Evolutionary conservation across 2,113 vertebrate genomes (phyloP), one percentile per base, ranked within the genome.

Genomic region (Phyllostomus discolor): DNA sequence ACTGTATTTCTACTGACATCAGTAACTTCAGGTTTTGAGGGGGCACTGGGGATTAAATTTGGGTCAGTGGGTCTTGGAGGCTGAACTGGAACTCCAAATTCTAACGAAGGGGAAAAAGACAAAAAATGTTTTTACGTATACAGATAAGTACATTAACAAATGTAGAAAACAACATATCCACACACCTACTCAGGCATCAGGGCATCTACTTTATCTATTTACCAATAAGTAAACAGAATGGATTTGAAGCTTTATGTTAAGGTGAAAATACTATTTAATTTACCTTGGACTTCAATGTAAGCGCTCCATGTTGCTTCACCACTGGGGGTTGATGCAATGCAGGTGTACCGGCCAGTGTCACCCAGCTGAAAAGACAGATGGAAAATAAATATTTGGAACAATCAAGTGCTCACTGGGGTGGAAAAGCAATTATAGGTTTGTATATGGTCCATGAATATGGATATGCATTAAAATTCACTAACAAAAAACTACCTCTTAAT

Each of bases 291-390:
- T 97, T 99, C 99, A 89, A 99, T 98, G 98, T 99, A 99, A 0
- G 99, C 99, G 50, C 99, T 99, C 99, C 99, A 99, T 0, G 99
- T 99, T 2, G 99, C 99, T 97, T 99, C 99, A 3, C 99, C 99
- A 2, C 99, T 99, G 79, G 99, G 99, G 35, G 99, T 99, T 41
- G 99, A 99, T 35, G 99, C 99, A 1, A 99, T 99, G 98, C 99
- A 99, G 93, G 99, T 99, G 98, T 99, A 99, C 83, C 99, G 98
- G 81, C 99, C 99, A 0, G 99, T 99, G 98, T 99, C 99, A 0
- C 99, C 99, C 95, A 99, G 98, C 99, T 99, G 98, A 92, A 92
- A 5, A 85, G 78, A 94, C 82, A 96, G 89, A 97, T 35, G 66
- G 35, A 96, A 66, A 97, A 98, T 52, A 98, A 95, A 96, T 83